phyloP scores from a whole-genome alignment of 2,888 invertebrate genomes.

The Serrognathus titanus region DNA sequence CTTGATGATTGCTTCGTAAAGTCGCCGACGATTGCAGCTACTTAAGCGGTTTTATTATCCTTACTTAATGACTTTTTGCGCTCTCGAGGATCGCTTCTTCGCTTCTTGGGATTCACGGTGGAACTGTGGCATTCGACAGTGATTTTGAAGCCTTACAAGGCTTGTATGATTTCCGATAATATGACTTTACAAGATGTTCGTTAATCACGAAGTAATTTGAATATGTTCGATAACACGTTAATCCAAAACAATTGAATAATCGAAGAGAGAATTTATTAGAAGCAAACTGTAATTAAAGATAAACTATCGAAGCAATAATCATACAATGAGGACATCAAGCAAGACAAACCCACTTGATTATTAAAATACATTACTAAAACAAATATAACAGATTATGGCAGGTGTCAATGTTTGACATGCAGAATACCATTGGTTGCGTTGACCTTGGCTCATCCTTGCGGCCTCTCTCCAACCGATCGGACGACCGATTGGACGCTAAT shows the following conservation, averaged over 20 bases:
- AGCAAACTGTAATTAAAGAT: neutral
- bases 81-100: neutral
- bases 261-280: no score
- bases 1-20: neutral
- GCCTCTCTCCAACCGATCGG: neutral
- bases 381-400: constrained; percentile 8
- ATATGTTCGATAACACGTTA: no score
- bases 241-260: no score
- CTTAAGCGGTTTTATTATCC: neutral
- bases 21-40: neutral
- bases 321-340: constrained; percentile 2
- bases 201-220: no score
- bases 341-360: neutral
- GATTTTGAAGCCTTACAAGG: no score
- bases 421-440: constrained; percentile 4
- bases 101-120: no score
- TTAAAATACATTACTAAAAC: constrained; percentile 11
- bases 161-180: no score
- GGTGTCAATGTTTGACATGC: constrained; percentile 10
- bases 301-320: neutral
- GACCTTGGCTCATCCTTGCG: neutral
- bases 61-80: neutral
- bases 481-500: constrained; percentile 6
- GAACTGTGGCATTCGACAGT: no score
- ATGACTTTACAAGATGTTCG: no score